A percentile compares a stretch with the other conserved stretches of the same genome.
phyloP scores from a whole-genome alignment of 2,113 vertebrate genomes.

The Candoia aspera region DNA sequence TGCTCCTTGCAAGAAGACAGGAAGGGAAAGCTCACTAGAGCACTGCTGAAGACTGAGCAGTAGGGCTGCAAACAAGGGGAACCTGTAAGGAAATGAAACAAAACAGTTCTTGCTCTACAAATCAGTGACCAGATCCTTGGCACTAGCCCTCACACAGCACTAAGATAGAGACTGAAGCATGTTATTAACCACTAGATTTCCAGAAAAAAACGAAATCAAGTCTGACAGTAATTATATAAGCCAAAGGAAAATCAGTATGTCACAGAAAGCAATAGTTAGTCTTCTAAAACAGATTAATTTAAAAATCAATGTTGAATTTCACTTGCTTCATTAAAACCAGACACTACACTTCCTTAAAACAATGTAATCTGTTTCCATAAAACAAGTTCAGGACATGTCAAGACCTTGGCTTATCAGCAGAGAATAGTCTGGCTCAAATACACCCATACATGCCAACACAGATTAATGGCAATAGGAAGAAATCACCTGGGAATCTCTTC shows the following conservation, averaged over 20 bases:
- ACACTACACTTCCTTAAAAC: not conserved
- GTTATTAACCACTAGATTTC: not conserved
- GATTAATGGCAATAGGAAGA: not conserved
- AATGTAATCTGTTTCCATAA: slow-evolving; percentile 2
- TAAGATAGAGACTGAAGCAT: not conserved
- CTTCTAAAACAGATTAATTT: not conserved
- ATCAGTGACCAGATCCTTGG: not conserved
- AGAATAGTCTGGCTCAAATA: slow-evolving; percentile 9
- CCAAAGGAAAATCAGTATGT: not conserved
- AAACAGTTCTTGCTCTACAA: slow-evolving; percentile 4
- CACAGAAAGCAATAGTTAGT: not conserved
- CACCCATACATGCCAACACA: not conserved
- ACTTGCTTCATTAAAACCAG: not conserved
- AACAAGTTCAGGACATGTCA: not conserved
- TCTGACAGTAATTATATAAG: not conserved
- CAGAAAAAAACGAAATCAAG: not conserved
- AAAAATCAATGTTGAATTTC: not conserved
- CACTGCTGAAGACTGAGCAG: slow-evolving; percentile 84
- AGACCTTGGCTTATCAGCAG: not conserved
- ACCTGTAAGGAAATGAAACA: slow-evolving; percentile 67
- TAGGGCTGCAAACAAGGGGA: slow-evolving; percentile 81
- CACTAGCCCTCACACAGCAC: too few relatives aligned
- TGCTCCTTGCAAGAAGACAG: slow-evolving; percentile 79
- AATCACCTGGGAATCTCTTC: slow-evolving; percentile 72
- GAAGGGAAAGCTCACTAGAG: slow-evolving; percentile 80